Base-by-base conservation (phyloP, 2,113 vertebrate species). In the Cynocephalus volans region DNA sequence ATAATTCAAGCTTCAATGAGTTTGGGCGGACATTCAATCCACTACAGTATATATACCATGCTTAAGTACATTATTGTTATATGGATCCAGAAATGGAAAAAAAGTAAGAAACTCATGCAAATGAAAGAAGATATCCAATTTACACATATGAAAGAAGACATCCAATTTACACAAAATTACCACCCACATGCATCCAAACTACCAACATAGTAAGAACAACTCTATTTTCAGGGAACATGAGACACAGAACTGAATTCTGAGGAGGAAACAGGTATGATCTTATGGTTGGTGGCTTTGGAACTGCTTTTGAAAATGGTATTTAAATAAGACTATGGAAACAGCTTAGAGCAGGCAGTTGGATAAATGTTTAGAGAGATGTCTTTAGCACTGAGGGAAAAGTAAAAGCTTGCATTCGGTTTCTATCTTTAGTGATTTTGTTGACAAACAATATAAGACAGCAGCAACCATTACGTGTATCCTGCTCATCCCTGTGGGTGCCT, bases 271-370 rank as follows among this genome's bases (percentile, higher is more conserved):
- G 33, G 72, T 48, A 76, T 17, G 28, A 69, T 21, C 36, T 73
- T 72, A 33, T 1, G 23, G 72, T 64, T 54, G 28, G 36, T 45
- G 21, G 72, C 62, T 89, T n/a, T 89, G 79, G 85, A 82, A 86
- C 5, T 72, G 60, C 52, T 95, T 95, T 86, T n/a, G 67, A 81
- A 87, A 94, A 72, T 73, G 80, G 72, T 41, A 41, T 64, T 86
- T 76, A 85, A 48, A 41, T 41, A 81, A 92, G 64, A 81, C 65
- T 75, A 72, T 5, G 33, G 58, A 70, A 93, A 13, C 50, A 77
- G 62, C n/a, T 58, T 13, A 96, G 81, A 93, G 83, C 13, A 67
- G 72, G 50, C 73, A 80, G 26, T 54, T 70, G 81, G 87, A 72
- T 60, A 67, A 87, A 69, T 14, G 77, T 33, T 15, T 60, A 85